phyloP scores from a whole-genome alignment of 2,797 vertebrate genomes.

The Brachyalestes nurse region DNA sequence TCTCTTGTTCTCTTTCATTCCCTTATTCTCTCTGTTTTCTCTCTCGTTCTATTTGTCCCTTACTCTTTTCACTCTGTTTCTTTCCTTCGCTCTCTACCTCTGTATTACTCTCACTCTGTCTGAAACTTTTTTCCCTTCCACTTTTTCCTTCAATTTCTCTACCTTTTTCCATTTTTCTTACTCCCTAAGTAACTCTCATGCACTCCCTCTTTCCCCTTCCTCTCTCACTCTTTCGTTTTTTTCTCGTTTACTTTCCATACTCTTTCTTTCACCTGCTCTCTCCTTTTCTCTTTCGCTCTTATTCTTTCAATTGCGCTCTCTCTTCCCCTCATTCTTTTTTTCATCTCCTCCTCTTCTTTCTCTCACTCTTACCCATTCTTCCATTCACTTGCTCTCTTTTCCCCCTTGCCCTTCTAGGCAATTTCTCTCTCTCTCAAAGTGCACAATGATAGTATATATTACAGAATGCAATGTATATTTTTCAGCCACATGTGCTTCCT shows the following conservation, averaged over 20 bases:
- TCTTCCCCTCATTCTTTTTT: background rate
- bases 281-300: background rate
- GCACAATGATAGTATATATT: slow-evolving; percentile 3
- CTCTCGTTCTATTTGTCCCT: background rate
- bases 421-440: background rate
- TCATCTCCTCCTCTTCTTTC: background rate
- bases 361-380: background rate
- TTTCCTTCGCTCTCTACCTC: background rate
- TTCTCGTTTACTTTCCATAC: too few relatives aligned
- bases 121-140: too few relatives aligned
- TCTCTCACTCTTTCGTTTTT: too few relatives aligned
- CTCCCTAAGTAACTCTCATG: background rate
- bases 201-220: background rate
- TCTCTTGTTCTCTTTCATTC: too few relatives aligned
- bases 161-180: background rate
- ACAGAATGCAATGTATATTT: slow-evolving; percentile 11
- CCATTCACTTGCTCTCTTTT: background rate
- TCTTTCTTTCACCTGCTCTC: too few relatives aligned
- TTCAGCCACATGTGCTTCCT: background rate
- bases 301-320: background rate
- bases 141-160: background rate
- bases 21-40: background rate
- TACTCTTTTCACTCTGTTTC: background rate
- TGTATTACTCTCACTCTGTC: too few relatives aligned
- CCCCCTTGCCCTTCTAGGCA: background rate